These are phyloP conservation scores for Isichthys henryi DNA, from an alignment of 2,113 vertebrate genomes.

Conservation along the genomic window DNA sequence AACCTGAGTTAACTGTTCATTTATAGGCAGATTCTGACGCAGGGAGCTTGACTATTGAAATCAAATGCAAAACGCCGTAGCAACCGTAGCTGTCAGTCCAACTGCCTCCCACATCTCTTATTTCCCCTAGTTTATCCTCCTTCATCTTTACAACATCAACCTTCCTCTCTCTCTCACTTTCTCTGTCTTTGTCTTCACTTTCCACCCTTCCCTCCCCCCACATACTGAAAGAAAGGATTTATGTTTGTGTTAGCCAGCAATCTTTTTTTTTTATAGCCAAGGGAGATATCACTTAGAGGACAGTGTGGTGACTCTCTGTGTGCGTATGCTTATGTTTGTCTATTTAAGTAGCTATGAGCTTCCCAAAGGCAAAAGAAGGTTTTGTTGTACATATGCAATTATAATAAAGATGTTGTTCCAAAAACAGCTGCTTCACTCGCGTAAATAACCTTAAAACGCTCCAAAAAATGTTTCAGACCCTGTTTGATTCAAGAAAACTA, in stretches of 20 bases:
- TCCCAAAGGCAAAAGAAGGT: background rate
- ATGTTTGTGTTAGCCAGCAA: slow-evolving; percentile 40
- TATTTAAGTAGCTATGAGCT: background rate
- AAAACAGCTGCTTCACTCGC: background rate
- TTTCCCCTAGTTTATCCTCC: slow-evolving; percentile 20
- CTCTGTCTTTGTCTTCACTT: slow-evolving; percentile 11
- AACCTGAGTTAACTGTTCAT: background rate
- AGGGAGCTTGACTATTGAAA: background rate
- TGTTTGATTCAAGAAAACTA: background rate
- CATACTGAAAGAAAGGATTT: slow-evolving; percentile 41
- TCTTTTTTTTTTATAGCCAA: slow-evolving; percentile 37
- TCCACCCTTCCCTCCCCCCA: background rate
- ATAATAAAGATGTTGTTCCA: background rate
- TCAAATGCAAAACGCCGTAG: background rate
- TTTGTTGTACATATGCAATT: background rate
- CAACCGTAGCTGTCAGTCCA: background rate
- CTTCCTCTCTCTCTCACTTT: background rate
- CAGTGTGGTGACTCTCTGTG: background rate
- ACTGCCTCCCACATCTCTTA: slow-evolving; percentile 18
- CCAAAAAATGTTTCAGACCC: background rate
- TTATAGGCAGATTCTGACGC: background rate
- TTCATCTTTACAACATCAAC: background rate
- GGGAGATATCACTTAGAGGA: slow-evolving; percentile 26
- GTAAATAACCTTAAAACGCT: background rate
- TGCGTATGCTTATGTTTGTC: background rate